Percentiles rank a stretch among this genome's conserved stretches.
Conservation (phyloP, 2,113 vertebrate genomes). For the Ancistrus triradiatus region DNA sequence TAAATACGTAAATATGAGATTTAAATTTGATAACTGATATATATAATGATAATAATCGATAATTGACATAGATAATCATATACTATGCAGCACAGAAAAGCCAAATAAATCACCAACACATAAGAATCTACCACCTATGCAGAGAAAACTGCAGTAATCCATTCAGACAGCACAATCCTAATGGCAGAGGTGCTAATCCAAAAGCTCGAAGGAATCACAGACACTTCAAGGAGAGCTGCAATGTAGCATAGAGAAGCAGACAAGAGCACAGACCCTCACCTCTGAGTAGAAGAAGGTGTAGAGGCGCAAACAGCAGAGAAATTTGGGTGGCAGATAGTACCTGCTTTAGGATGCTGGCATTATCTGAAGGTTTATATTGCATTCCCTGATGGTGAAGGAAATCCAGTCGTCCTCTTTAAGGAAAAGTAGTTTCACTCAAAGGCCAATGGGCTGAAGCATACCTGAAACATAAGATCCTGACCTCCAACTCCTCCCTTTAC, state of each 20-base stretch:
- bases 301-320: conserved; percentile 50
- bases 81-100: neutral
- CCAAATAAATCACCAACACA: neutral
- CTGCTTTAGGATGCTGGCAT: conserved; percentile 54
- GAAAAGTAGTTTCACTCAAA: conserved; percentile 73
- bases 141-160: neutral
- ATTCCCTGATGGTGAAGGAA: conserved; percentile 73
- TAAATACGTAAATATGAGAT: too few relatives aligned
- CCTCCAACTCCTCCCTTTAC: conserved; percentile 55
- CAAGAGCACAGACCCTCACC: conserved; percentile 47
- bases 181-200: conserved; percentile 15
- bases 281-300: conserved; percentile 30
- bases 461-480: conserved; percentile 59
- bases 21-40: too few relatives aligned
- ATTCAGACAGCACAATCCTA: neutral
- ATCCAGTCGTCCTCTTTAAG: conserved; percentile 82
- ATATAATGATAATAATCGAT: too few relatives aligned
- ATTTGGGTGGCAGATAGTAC: conserved; percentile 49
- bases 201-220: conserved; percentile 20
- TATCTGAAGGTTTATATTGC: conserved; percentile 82
- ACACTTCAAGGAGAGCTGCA: conserved; percentile 10
- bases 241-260: neutral
- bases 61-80: too few relatives aligned
- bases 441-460: conserved; percentile 79
- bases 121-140: conserved; percentile 6